Evolutionary conservation across 2,113 vertebrate genomes (phyloP).

Genomic region (Vulpes ferrilata): DNA sequence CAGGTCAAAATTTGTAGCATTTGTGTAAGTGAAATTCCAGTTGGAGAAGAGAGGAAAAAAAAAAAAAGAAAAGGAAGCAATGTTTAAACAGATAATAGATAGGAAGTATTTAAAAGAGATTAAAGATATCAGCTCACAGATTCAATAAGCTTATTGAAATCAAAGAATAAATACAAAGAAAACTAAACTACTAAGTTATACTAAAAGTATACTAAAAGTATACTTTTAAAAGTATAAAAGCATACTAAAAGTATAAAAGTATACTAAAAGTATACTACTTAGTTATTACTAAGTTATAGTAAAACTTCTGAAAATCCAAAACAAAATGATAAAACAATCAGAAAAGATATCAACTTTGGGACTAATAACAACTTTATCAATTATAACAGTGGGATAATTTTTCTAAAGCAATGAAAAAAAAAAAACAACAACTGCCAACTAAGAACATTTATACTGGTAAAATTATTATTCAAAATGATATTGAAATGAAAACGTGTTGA

Average conservation of each 20-base stretch:
- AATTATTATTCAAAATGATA: not conserved
- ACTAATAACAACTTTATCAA: not conserved
- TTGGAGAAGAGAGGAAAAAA: not conserved
- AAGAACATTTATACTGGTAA: not conserved
- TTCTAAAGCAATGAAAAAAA: not conserved
- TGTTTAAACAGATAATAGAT: not conserved
- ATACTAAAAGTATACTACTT: too few relatives aligned
- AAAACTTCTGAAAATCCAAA: not conserved
- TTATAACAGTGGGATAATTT: not conserved
- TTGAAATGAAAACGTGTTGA: not conserved
- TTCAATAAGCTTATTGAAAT: not conserved
- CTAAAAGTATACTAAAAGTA: too few relatives aligned
- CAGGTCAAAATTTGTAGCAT: not conserved
- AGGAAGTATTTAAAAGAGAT: not conserved
- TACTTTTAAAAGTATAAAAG: too few relatives aligned
- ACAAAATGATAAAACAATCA: not conserved
- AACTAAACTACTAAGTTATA: too few relatives aligned
- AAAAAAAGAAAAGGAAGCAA: not conserved
- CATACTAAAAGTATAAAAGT: too few relatives aligned
- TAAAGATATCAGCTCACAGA: not conserved
- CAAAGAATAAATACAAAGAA: not conserved
- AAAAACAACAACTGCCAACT: not conserved
- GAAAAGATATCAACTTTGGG: not conserved
- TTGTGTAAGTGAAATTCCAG: not conserved
- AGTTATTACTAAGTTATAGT: not conserved